phyloP scores from a whole-genome alignment of 2,888 invertebrate genomes.

The Diogma glabrata region DNA sequence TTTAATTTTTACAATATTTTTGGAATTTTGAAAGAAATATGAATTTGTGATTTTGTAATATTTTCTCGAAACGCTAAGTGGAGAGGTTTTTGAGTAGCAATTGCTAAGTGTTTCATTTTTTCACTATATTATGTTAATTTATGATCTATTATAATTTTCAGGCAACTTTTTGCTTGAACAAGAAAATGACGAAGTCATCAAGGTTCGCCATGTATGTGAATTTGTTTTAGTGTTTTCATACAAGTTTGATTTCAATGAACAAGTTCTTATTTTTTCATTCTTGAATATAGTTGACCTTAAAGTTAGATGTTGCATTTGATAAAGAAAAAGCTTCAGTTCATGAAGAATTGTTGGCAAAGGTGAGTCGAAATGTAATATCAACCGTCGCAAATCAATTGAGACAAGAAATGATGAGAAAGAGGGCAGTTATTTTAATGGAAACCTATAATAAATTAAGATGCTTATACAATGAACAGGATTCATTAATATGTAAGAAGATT shows the following conservation, averaged over 20 bases:
- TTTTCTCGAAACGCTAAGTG: no score
- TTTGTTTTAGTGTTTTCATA: constrained; percentile 2
- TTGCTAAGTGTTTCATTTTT: no score
- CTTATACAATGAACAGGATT: constrained; percentile 33
- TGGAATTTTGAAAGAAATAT: no score
- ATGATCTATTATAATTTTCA: no score
- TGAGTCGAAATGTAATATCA: constrained; percentile 31
- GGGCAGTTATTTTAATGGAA: constrained; percentile 26
- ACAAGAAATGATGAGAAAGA: constrained; percentile 29
- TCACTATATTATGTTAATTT: no score
- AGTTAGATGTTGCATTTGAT: constrained; percentile 30
- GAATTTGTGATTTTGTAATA: no score
- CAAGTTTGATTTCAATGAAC: constrained; percentile 16
- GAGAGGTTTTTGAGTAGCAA: no score
- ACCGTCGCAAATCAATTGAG: constrained; percentile 27
- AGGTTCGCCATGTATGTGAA: constrained; percentile 17
- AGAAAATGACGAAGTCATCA: constrained; percentile 13
- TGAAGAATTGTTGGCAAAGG: constrained; percentile 35
- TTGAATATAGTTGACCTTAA: constrained; percentile 28
- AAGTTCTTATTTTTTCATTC: not conserved
- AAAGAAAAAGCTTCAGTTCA: constrained; percentile 32
- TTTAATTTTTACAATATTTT: no score
- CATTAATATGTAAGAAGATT: constrained; percentile 27
- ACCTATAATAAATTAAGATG: constrained; percentile 30
- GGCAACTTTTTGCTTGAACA: no score